Base-by-base conservation (phyloP, 2,888 invertebrate genomes). In the Lasioglossum morio region DNA sequence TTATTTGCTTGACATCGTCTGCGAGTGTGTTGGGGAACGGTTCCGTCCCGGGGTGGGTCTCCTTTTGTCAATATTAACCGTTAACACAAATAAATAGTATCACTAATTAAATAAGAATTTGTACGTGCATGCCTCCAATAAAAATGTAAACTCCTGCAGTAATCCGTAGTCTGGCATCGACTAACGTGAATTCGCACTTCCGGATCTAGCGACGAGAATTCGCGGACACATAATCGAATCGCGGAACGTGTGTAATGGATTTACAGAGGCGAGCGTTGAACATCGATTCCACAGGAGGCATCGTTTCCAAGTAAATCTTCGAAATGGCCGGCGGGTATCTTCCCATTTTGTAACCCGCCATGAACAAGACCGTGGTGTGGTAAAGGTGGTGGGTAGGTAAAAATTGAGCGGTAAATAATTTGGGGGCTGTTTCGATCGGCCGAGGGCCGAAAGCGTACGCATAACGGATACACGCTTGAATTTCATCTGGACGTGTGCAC, bases 401-500 rank as follows among this genome's bases (percentile, higher is more conserved):
- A 82, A 84, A 70, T 84, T 81, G 84, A 75, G 66, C 79, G 84
- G 84, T 79, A 85, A 79, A 85, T 85, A 85, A 85, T 85, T 85
- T 76, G 23, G 70, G 16, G 73, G 23, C 27, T 53, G 85, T 78
- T 77, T 16, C 27, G 60, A 16, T 27, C 75, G 48, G 78, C 43
- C 72, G 37, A 77, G 19, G 63, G 73, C 4, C 74, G 73, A 19
- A 10, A 48, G 63, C 48, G 77, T 79, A 69, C 85, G 74, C 72
- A 82, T 86, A 87, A 90, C 89, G 66, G 84, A 90, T 85, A 53
- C 89, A 53, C 87, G 84, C 77, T 76, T 82, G 90, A 88, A 87
- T 91, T 89, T 91, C 91, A 79, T 83, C 80, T 70, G 89, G 86
- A 86, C 85, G 72, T 74, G 53, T 72, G 53, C 81, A 84, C 84